Percentiles rank a stretch among this genome's conserved stretches.
Evolutionary conservation across 2,888 invertebrate species (phyloP).

Genomic region (Polydesmus complanatus): DNA sequence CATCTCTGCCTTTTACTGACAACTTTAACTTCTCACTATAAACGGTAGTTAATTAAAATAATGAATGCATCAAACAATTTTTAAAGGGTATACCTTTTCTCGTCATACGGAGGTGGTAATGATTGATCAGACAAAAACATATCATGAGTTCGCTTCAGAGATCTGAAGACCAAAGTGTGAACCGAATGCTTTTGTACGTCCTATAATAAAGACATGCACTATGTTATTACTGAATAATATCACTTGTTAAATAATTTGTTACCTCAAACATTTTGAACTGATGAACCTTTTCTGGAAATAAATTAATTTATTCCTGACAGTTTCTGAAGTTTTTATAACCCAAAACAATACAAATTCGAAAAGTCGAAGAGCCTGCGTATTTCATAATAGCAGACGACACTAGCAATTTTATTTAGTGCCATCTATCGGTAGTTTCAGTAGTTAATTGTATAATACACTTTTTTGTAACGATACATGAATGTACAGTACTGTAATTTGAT

Average conservation of each 20-base stretch:
- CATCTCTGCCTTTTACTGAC: slow-evolving; percentile 63
- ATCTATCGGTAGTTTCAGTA: too few relatives aligned
- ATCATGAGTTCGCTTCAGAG: slow-evolving; percentile 91
- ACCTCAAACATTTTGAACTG: background rate
- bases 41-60: background rate
- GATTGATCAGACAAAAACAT: slow-evolving; percentile 90
- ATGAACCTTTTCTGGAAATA: too few relatives aligned
- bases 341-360: too few relatives aligned
- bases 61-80: background rate
- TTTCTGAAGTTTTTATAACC: too few relatives aligned
- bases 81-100: slow-evolving; percentile 48
- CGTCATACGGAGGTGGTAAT: slow-evolving; percentile 65
- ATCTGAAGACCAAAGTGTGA: slow-evolving; percentile 90
- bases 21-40: slow-evolving; percentile 56
- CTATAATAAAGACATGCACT: slow-evolving; percentile 14
- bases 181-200: slow-evolving; percentile 93
- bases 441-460: too few relatives aligned
- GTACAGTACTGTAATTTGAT: too few relatives aligned
- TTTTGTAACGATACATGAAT: too few relatives aligned
- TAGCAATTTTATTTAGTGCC: too few relatives aligned
- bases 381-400: too few relatives aligned
- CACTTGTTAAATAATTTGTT: background rate
- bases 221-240: background rate
- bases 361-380: too few relatives aligned
- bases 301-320: too few relatives aligned